Conservation (phyloP, 2,113 vertebrate species). For the Pycnonotus jocosus region DNA sequence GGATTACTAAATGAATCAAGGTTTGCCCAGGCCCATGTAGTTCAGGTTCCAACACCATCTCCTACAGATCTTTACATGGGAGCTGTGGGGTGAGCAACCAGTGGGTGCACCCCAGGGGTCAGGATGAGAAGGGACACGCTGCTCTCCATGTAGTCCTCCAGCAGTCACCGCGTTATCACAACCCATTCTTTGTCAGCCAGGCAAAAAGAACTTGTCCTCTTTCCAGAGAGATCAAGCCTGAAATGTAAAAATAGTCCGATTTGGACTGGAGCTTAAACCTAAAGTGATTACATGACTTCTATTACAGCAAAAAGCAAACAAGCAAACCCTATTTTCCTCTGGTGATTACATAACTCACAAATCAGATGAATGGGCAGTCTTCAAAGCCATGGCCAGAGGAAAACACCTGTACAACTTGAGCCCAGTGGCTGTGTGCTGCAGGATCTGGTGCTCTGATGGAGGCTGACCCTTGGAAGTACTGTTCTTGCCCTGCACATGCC, state of each 20-base stretch:
- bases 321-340: constrained; percentile 2
- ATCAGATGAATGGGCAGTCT: constrained; percentile 33
- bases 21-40: rapidly evolving
- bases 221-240: constrained; percentile 55
- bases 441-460: not conserved
- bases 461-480: not conserved
- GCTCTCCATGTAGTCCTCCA: not conserved
- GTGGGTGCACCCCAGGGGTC: too few species aligned
- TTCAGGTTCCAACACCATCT: not conserved
- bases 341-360: constrained; percentile 35
- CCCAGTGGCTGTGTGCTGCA: rapidly evolving
- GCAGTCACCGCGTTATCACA: not conserved
- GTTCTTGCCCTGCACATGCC: rapidly evolving
- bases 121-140: not conserved
- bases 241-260: constrained; percentile 65
- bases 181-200: not conserved
- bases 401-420: not conserved
- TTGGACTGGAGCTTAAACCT: constrained; percentile 59
- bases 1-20: not conserved
- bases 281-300: constrained; percentile 65
- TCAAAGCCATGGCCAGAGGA: not conserved
- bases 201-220: constrained; percentile 43
- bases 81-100: not conserved
- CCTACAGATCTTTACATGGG: not conserved
- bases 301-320: constrained; percentile 58